Base-by-base conservation (phyloP, 2,888 invertebrate species). In the Argynnis bischoffii region DNA sequence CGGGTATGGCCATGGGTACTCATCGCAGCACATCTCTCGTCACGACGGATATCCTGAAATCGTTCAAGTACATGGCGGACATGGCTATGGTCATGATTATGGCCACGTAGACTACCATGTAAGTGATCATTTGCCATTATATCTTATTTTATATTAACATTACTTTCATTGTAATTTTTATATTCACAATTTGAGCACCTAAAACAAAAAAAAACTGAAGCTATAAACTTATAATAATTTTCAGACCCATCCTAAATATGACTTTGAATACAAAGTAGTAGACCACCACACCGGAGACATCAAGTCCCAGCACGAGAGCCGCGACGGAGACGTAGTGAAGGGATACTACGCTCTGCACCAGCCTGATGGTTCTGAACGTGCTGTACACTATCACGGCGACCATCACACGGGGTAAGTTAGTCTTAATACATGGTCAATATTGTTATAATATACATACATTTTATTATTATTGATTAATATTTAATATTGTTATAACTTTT, bases 321-420 rank as follows among this genome's bases (percentile, higher is more conserved):
- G 87, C 60, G 90, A 92, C 66, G 92, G 92, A 2, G 91, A 91
- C 75, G 79, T 82, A 31, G 90, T 92, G 47, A 80, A 80, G 76
- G 84, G 83, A 59, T 88, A 90, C 75, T 94, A 94, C 80, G 88
- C 87, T 41, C 81, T 92, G 51, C 87, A 89, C 72, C 91, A 93
- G 75, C 88, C 92, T 35, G 90, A 88, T 64, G 92, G 93, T 70
- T 91, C 92, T 75, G 78, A 88, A 69, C 84, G 92, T 74, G 87
- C 86, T 15, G 92, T 93, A 26, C 87, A 89, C 73, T 93, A 93
- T 78, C 86, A 84, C 74, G 91, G 90, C 16, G 91, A 90, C 75
- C 57, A 57, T 47, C 57, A 57, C 15, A 46, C 57, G 6, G 57
- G 57, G 57, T 57, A 31, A 5, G 55, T 48, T 54, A 63, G 46